A percentile compares a stretch with the other conserved stretches of the same genome.
These are phyloP conservation scores for Perognathus longimembris DNA, from an alignment of 2,113 vertebrate species.

Conservation along the genomic window DNA sequence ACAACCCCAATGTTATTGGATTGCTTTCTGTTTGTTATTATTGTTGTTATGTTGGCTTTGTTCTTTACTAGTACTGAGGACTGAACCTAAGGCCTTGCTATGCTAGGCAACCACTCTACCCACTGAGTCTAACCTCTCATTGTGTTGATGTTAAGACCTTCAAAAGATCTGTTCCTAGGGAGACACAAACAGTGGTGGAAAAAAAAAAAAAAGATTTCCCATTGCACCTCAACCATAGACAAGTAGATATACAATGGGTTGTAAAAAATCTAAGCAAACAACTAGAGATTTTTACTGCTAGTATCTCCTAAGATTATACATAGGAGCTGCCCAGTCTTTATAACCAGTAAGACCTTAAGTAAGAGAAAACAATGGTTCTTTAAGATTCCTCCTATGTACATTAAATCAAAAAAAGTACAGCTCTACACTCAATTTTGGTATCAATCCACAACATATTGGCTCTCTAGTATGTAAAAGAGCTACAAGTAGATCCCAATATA, in stretches of 20 bases:
- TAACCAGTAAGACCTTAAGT: neutral
- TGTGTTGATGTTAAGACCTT: conserved; percentile 1
- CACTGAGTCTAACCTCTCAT: neutral
- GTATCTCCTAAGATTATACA: neutral
- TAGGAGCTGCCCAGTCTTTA: neutral
- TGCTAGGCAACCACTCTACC: no score
- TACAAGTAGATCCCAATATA: neutral
- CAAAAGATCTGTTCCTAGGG: neutral
- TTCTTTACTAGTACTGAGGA: no score
- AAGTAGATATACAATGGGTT: neutral
- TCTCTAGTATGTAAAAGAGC: neutral
- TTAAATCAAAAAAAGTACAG: conserved; percentile 24
- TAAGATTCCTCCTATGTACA: conserved; percentile 13
- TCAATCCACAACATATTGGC: neutral
- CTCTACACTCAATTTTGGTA: neutral
- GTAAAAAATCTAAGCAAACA: neutral
- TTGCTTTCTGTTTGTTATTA: no score
- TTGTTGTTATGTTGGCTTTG: no score
- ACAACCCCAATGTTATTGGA: no score
- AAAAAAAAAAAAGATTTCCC: conserved; percentile 21
- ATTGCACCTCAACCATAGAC: neutral
- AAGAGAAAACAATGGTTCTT: conserved; percentile 28
- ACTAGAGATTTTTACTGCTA: neutral
- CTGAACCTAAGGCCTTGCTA: no score
- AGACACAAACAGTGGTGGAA: neutral